A percentile compares a stretch with the other conserved stretches of the same genome.
Evolutionary conservation across 2,797 vertebrate genomes (phyloP).

Genomic region (Gymnoscopelus microlampas): DNA sequence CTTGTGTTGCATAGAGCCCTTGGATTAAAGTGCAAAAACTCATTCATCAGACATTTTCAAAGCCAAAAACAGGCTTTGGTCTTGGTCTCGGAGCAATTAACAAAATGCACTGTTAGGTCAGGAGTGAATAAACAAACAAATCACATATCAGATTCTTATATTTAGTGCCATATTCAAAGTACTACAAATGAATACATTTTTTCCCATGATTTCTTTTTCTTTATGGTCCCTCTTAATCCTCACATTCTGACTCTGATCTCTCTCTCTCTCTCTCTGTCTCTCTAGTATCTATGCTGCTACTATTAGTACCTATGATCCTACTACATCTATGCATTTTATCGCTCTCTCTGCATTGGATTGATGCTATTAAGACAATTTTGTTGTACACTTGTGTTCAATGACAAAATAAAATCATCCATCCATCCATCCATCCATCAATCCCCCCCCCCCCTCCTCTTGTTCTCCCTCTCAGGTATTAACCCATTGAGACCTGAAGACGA

Average conservation of each 20-base stretch:
- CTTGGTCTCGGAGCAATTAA: slow-evolving; percentile 31
- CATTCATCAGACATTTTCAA: background rate
- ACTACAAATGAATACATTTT: slow-evolving; percentile 6
- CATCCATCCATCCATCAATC: too few relatives aligned
- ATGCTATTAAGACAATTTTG: too few relatives aligned
- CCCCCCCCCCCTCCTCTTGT: background rate
- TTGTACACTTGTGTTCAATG: too few relatives aligned
- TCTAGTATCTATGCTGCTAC: slow-evolving; percentile 7
- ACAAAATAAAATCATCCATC: too few relatives aligned
- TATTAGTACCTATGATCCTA: background rate
- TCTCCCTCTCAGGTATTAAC: slow-evolving; percentile 17
- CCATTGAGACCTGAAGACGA: too few relatives aligned
- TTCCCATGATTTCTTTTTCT: slow-evolving; percentile 12
- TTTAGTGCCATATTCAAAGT: slow-evolving; percentile 15
- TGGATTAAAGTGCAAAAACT: slow-evolving; percentile 45
- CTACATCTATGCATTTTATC: background rate
- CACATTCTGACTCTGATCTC: background rate
- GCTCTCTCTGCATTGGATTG: too few relatives aligned
- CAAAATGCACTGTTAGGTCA: slow-evolving; percentile 20
- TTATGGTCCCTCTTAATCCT: background rate
- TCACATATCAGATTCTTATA: background rate
- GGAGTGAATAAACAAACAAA: slow-evolving; percentile 33
- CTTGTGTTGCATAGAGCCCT: slow-evolving; percentile 48
- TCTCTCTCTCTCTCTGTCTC: slow-evolving; percentile 8
- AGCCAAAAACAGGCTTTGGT: slow-evolving; percentile 21